phyloP scores from a whole-genome alignment of 2,797 vertebrate genomes.

The Coregonus sp. region DNA sequence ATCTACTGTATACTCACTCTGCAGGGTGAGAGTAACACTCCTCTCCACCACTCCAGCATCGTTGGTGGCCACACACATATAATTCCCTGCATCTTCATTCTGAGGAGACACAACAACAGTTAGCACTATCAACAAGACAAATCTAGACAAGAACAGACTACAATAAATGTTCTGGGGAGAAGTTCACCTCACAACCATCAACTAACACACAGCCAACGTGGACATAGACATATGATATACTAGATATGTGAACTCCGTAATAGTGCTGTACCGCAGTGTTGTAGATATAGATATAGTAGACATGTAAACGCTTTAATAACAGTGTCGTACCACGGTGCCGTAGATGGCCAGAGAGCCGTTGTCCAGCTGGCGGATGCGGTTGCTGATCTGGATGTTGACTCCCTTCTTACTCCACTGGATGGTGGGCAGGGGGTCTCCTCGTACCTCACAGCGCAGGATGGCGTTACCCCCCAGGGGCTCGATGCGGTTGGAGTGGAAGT shows the following conservation, averaged over 20 bases:
- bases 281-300: not conserved
- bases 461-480: conserved; percentile 91
- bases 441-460: conserved; percentile 90
- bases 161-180: not conserved
- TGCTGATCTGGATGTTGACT: conserved; percentile 78
- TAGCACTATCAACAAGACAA: not conserved
- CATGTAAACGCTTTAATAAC: not conserved
- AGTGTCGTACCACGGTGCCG: conserved; percentile 54
- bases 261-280: no score
- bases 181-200: not conserved
- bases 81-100: conserved; percentile 93
- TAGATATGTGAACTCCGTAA: not conserved
- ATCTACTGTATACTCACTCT: conserved; percentile 79
- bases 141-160: not conserved
- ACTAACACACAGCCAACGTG: not conserved
- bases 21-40: conserved; percentile 85
- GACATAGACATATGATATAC: not conserved
- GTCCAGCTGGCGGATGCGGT: conserved; percentile 84
- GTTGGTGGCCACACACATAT: conserved; percentile 91
- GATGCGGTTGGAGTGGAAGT: conserved; percentile 84
- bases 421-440: conserved; percentile 88
- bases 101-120: conserved; percentile 48
- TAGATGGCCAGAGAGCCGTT: conserved; percentile 96
- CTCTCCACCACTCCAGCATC: conserved; percentile 89
- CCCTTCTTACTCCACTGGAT: conserved; percentile 94